Conservation (phyloP, 2,888 invertebrate genomes). For the Oscheius onirici region DNA sequence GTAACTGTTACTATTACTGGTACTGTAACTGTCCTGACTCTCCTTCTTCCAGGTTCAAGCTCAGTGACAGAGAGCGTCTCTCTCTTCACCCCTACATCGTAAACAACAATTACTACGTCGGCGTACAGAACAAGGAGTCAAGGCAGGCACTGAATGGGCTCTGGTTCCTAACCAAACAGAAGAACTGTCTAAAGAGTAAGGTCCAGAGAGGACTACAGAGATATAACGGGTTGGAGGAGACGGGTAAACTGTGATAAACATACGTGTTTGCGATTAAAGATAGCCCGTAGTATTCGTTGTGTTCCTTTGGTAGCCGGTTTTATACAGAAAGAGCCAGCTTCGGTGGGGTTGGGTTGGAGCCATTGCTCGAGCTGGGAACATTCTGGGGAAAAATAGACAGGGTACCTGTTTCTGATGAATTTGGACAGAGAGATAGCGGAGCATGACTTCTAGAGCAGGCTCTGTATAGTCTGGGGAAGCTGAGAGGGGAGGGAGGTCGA, state of each 20-base stretch:
- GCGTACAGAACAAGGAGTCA: conserved; percentile 61
- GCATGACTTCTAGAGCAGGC: conserved; percentile 43
- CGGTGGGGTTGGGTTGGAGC: conserved; percentile 40
- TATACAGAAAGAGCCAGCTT: conserved; percentile 45
- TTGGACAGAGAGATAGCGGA: conserved; percentile 42
- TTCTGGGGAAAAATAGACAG: neutral
- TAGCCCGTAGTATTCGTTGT: conserved; percentile 33
- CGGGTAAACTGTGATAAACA: conserved; percentile 26
- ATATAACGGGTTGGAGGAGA: conserved; percentile 15
- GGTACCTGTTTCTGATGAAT: conserved; percentile 37
- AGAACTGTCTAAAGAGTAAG: conserved; percentile 41
- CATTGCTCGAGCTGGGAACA: conserved; percentile 44
- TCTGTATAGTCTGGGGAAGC: conserved; percentile 37
- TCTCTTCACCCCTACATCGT: conserved; percentile 56
- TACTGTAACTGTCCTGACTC: no score
- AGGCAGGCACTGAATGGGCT: conserved; percentile 63
- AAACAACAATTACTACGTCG: conserved; percentile 69
- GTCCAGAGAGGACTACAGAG: conserved; percentile 35
- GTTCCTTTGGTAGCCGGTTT: conserved; percentile 39
- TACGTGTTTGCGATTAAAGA: conserved; percentile 44
- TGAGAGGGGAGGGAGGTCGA: conserved; percentile 36
- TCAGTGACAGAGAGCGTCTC: conserved; percentile 49
- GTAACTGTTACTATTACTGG: neutral
- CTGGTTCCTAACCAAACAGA: conserved; percentile 58
- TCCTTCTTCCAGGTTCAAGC: conserved; percentile 55